Base-by-base conservation (phyloP, 2,113 vertebrate genomes). In the Columba janthina region DNA sequence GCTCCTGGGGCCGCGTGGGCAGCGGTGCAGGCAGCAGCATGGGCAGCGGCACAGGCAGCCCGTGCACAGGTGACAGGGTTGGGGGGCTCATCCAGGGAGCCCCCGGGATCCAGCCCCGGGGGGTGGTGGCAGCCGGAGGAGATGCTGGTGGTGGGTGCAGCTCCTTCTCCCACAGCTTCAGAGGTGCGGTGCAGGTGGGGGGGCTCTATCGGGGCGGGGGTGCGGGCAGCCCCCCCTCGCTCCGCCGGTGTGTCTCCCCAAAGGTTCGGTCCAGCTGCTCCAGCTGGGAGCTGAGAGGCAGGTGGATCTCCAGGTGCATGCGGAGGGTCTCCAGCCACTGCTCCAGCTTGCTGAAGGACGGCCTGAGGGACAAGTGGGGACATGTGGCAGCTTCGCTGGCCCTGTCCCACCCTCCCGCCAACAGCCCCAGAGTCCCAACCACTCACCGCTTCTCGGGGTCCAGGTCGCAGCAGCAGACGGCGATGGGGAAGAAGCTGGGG, bases 371-470 rank as follows among this genome's bases (percentile, higher is more conserved):
- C 14, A 51, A 75, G 3, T 6, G 11, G 64, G 26, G 6, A 91
- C 60, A 76, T 0, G 18, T 57, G 62, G 28, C 71, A 61, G 72
- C 34, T 93, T 74, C 0, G 6, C 40, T 1, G 18, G 51, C 14
- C 28, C 54, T 2, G 5, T n/a, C 24, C 21, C 58, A 15, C 11
- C 6, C 50, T 13, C 10, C 2, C 2, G 2, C 8, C 16, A 26
- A 44, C 5, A 17, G 21, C 11, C 53, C 84, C 66, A 6, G 18
- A 64, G 31, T 46, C 24, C 50, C 61, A 10, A 20, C 0, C 6
- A 36, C 98, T 98, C 66, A 99, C 99, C 99, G 97, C 97, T 99
- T 99, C 97, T 99, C 99, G 0, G 98, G 98, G 76, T 99, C 99
- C 83, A 99, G 97, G 92, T 99, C 99, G 10, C 99, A 99, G 98